phyloP scores from a whole-genome alignment of 1,140 invertebrate species.

The Lethrus apterus region DNA sequence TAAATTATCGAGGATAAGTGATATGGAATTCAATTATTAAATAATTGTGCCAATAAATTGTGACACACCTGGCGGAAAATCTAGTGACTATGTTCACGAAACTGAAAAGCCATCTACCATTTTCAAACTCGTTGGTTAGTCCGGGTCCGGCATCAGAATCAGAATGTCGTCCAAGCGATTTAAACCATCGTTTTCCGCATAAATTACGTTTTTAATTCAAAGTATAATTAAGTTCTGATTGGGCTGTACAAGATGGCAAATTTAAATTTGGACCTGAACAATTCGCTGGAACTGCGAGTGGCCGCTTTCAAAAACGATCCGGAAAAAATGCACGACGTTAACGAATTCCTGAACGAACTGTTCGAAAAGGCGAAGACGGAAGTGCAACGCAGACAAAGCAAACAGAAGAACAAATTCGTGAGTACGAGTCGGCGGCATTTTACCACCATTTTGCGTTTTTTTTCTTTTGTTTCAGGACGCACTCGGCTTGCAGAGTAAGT shows the following conservation, averaged over 20 bases:
- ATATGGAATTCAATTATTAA: no score
- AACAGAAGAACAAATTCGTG: conserved; percentile 36
- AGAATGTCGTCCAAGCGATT: no score
- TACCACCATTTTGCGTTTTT: not conserved
- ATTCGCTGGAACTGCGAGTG: conserved; percentile 32
- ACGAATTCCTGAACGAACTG: conserved; percentile 37
- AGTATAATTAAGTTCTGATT: no score
- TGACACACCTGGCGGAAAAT: no score
- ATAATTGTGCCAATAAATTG: no score
- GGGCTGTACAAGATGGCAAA: conserved; percentile 32
- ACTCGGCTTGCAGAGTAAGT: conserved; percentile 38
- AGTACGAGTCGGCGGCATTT: conserved; percentile 17
- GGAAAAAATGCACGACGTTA: conserved; percentile 36
- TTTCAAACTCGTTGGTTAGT: no score
- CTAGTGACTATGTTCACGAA: no score
- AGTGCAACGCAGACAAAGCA: conserved; percentile 26
- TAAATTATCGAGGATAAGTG: no score
- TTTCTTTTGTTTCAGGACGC: conserved; percentile 33
- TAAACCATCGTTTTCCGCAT: no score
- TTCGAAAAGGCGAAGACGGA: conserved; percentile 37
- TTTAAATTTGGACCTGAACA: conserved; percentile 31
- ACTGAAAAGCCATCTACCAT: no score
- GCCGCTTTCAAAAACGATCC: conserved; percentile 38
- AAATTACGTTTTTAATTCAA: no score
- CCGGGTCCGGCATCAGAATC: no score